Evolutionary conservation across 2,888 invertebrate genomes (phyloP), one percentile per base, ranked within the genome.

Genomic region (Colostygia pectinataria): DNA sequence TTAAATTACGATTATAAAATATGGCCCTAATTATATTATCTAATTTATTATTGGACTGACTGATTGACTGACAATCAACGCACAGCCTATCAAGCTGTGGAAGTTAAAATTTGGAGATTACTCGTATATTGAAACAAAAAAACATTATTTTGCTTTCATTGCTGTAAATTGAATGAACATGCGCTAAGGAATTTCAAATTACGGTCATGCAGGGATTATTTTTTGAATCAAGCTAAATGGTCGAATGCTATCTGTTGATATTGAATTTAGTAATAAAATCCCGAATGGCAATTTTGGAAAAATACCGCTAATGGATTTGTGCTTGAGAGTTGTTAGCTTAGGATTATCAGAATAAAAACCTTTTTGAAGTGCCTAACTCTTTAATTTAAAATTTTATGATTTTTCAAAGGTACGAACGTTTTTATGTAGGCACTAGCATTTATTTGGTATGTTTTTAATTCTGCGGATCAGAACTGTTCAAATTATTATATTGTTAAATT

Each of bases 341-440:
- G 52, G 56, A 48, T 59, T 54, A 56, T 50, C 47, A 6, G 32
- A 50, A 54, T 52, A 45, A 56, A 52, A 54, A 54, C 49, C 52
- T 37, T 54, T 52, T 52, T 32, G 31, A 25, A 38, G 55, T 46
- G n/a, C n/a, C n/a, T n/a, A 46, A 41, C 41, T 25, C 23, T 55
- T 47, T 46, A 31, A 27, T 12, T 31, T 24, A 18, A 36, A 23
- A 13, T n/a, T 7, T 9, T 15, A 3, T 15, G 6, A 20, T 4
- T 2, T 4, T 20, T 20, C n/a, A n/a, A n/a, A n/a, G n/a, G n/a
- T n/a, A n/a, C n/a, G n/a, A n/a, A n/a, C n/a, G n/a, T n/a, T n/a
- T n/a, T n/a, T n/a, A n/a, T n/a, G n/a, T n/a, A n/a, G n/a, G n/a
- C n/a, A n/a, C n/a, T n/a, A n/a, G n/a, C n/a, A n/a, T n/a, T n/a